Conservation (phyloP, 2,113 vertebrate species). For the Calonectris borealis region DNA sequence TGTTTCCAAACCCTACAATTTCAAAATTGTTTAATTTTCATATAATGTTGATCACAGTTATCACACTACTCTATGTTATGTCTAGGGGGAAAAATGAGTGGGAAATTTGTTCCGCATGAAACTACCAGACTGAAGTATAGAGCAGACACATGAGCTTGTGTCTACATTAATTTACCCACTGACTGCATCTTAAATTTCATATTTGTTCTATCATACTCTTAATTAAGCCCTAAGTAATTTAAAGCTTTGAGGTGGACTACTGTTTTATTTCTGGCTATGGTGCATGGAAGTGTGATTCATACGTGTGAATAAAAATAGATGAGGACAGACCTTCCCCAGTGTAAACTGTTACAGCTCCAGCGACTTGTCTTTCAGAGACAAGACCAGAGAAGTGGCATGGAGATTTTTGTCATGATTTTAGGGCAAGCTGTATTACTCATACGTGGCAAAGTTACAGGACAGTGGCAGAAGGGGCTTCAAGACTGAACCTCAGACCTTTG, state of each 20-base stretch:
- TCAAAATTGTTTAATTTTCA: conserved; percentile 51
- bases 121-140: neutral
- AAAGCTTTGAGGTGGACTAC: conserved; percentile 39
- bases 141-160: neutral
- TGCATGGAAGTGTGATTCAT: conserved; percentile 50
- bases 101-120: conserved; percentile 32
- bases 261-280: conserved; percentile 49
- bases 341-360: conserved; percentile 11
- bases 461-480: neutral
- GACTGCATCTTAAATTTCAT: conserved; percentile 44
- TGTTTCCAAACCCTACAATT: conserved; percentile 50
- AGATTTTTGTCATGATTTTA: neutral
- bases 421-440: neutral
- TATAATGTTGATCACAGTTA: conserved; percentile 36
- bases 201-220: conserved; percentile 33
- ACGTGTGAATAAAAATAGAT: conserved; percentile 36
- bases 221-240: conserved; percentile 50
- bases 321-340: conserved; percentile 31
- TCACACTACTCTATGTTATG: conserved; percentile 1
- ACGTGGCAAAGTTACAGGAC: neutral
- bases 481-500: neutral
- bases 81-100: neutral
- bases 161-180: conserved; percentile 27
- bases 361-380: neutral
- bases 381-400: neutral